These are phyloP conservation scores for Pogoniulus pusillus DNA, from an alignment of 2,797 vertebrate genomes.

Conservation along the genomic window DNA sequence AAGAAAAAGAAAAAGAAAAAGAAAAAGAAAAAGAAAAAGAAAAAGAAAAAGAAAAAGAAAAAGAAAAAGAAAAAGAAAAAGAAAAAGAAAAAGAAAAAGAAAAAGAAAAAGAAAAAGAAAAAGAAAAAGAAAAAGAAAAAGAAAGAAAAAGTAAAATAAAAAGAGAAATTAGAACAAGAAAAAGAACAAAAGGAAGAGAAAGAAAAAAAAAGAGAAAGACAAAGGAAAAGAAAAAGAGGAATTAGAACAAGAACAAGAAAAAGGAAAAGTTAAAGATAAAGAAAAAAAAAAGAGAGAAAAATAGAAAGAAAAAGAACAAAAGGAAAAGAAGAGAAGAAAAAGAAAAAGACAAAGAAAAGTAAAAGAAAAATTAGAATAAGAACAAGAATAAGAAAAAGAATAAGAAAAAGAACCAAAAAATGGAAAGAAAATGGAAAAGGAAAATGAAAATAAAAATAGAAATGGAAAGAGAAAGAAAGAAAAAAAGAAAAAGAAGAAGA, in stretches of 20 bases:
- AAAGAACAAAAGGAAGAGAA: not conserved
- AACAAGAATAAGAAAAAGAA: not conserved
- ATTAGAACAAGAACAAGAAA: not conserved
- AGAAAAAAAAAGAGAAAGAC: not conserved
- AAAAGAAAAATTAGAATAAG: not conserved
- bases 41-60: not conserved
- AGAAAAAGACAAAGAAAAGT: too few relatives aligned
- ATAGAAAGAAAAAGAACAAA: too few relatives aligned
- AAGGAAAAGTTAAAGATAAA: too few relatives aligned
- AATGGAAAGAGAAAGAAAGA: not conserved
- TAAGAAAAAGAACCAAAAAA: fast-evolving
- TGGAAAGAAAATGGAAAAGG: too few relatives aligned
- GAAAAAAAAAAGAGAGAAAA: too few relatives aligned
- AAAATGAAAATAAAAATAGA: too few relatives aligned
- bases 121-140: fast-evolving
- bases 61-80: not conserved
- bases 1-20: too few relatives aligned
- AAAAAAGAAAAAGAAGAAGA: too few relatives aligned
- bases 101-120: fast-evolving
- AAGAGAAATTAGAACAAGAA: not conserved
- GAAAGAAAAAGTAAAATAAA: fast-evolving
- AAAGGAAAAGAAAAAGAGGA: not conserved
- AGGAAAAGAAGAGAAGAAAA: too few relatives aligned
- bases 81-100: not conserved
- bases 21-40: too few relatives aligned